phyloP scores from a whole-genome alignment of 2,888 invertebrate species.

The Abrostola triplasia region DNA sequence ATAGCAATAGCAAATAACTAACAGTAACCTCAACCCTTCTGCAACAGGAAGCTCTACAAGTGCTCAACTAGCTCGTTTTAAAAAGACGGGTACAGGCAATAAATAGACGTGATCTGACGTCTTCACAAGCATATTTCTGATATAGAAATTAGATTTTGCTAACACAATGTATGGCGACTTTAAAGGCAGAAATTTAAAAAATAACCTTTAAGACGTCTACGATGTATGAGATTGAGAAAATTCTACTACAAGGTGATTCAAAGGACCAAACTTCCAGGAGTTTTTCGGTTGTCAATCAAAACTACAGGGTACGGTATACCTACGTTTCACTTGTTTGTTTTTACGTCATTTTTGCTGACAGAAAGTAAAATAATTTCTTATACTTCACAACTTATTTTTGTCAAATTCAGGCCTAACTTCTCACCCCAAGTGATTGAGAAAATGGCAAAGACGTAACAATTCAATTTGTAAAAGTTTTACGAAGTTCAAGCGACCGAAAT shows the following conservation, averaged over 20 bases:
- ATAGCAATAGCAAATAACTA: neutral
- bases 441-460: conserved; percentile 27
- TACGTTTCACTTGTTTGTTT: too few species aligned
- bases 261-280: too few species aligned
- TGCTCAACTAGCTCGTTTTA: neutral
- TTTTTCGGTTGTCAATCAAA: too few species aligned
- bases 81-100: neutral
- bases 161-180: too few species aligned
- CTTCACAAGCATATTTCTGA: neutral
- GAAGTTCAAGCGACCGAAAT: conserved; percentile 35
- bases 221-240: too few species aligned
- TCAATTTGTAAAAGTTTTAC: conserved; percentile 30
- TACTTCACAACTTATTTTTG: neutral
- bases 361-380: too few species aligned
- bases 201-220: too few species aligned
- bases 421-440: neutral
- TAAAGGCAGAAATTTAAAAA: too few species aligned
- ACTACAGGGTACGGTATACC: too few species aligned
- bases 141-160: too few species aligned
- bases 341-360: too few species aligned
- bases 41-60: neutral
- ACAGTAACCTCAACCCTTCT: neutral
- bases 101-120: neutral
- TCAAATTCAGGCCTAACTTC: neutral
- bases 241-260: too few species aligned